Conservation (phyloP, 2,888 invertebrate genomes). For the Latrodectus elegans region DNA sequence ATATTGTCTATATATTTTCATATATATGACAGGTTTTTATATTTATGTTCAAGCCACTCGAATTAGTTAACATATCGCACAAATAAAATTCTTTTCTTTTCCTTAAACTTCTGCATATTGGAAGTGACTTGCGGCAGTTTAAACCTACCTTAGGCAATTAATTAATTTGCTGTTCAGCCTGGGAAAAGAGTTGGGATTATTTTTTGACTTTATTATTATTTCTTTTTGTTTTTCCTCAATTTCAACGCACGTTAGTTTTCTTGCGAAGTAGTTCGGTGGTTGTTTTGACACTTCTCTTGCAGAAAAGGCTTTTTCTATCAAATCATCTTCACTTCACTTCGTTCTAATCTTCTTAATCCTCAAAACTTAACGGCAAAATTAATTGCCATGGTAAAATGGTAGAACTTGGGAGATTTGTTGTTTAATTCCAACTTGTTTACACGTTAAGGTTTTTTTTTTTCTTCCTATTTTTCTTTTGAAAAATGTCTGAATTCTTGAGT, state of each 20-base stretch:
- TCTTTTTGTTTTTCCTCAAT: not conserved
- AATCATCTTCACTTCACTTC: not conserved
- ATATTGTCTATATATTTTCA: no score
- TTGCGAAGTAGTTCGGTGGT: not conserved
- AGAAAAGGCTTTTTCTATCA: not conserved
- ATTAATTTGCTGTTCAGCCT: not conserved
- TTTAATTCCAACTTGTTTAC: slow-evolving; percentile 5
- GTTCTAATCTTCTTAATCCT: not conserved
- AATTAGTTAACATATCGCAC: no score
- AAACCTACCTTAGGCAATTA: not conserved
- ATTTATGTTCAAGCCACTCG: no score
- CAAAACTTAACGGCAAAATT: not conserved
- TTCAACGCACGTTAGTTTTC: not conserved
- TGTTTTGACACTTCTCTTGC: not conserved
- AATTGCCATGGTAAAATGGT: not conserved
- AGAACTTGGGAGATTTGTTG: not conserved
- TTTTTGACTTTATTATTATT: not conserved
- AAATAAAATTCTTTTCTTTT: no score
- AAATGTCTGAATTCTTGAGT: no score
- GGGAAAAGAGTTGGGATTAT: not conserved
- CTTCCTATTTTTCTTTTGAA: no score
- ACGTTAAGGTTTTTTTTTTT: not conserved
- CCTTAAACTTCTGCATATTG: no score
- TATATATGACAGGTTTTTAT: no score
- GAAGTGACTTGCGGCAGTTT: not conserved